Evolutionary conservation across 2,797 vertebrate species (phyloP), one percentile per base, ranked within the genome.

Genomic region (Dermochelys coriacea): DNA sequence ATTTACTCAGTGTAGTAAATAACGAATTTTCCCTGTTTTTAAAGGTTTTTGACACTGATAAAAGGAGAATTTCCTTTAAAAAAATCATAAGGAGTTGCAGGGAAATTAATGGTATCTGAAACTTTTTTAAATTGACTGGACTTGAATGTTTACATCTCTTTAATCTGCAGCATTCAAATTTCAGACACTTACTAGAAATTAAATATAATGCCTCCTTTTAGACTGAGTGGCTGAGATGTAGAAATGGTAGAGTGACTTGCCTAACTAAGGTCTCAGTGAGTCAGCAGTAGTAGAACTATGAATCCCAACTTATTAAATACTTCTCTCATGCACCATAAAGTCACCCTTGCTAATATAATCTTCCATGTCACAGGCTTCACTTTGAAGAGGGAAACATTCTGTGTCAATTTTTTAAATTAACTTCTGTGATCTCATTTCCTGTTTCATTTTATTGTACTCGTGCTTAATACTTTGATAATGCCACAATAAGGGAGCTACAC

Each of bases 251-350:
- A 92, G 16, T 34, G 75, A 87, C 54, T 95, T 93, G 88, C 1
- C 0, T 94, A 91, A 91, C 0, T 94, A 90, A 93, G 6, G 83
- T 91, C 95, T 81, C 1, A 1, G 84, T 95, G 96, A 96, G 92
- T 96, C 96, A 97, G 95, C 95, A 88, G 77, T 87, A 93, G 93
- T 85, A 89, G 92, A 95, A 93, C 5, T 57, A 90, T 49, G 8
- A 55, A 87, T 81, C 0, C 1, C 18, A 95, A 95, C 96, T 95
- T 83, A 90, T 45, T 92, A 83, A 96, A 96, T 64, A 89, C 47
- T 23, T 55, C 0, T 0, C 50, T 90, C 57, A 29, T 84, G 80
- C 89, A 91, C 37, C 6, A 75, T 84, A 23, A 94, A 87, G 93
- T 7, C 93, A 75, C 83, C 89, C 77, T 84, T 91, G 47, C 49